Base-by-base conservation (phyloP, 2,797 vertebrate species). In the Gymnothorax reevesii region DNA sequence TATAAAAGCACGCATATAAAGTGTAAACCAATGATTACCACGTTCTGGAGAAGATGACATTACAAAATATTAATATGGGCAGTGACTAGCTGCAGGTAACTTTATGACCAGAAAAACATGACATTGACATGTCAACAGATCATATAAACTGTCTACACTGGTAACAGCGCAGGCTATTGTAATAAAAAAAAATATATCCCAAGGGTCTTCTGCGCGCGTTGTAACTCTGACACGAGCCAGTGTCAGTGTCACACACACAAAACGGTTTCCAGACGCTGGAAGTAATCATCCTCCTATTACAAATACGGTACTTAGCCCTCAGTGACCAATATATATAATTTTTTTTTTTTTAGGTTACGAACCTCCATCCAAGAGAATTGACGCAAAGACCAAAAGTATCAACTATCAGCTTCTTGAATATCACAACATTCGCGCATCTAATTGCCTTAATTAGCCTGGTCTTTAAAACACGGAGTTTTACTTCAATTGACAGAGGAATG, bases 351-450 rank as follows among this genome's bases (percentile, higher is more conserved):
- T 42, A 42, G 33, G 33, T 42, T 42, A 42, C 33, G 33, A 1
- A 49, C 17, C 49, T n/a, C 17, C 10, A 54, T 22, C 20, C 15
- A 49, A 80, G 20, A 80, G 49, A 7, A 77, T 77, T 49, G 1
- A 27, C 15, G 7, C 77, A 6, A 80, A 80, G 20, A 17, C 73
- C 10, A 80, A n/a, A 15, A 75, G 13, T 7, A 42, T 77, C n/a
- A 87, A 88, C 42, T 54, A 57, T 2, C 57, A 84, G 1, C 79
- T 90, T 85, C 82, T 6, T 87, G 87, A 89, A 90, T 93, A 92
- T 93, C 89, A 94, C 94, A 95, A 94, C 88, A 89, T 94, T 94
- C 93, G 82, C 89, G 89, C 54, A 62, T 86, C 73, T 59, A 52
- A 60, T 25, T n/a, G 83, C 75, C 83, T 83, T 25, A 55, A 33